A percentile compares a stretch with the other conserved stretches of the same genome.
phyloP scores from a whole-genome alignment of 2,888 invertebrate genomes.

The Trachelus tabidus region DNA sequence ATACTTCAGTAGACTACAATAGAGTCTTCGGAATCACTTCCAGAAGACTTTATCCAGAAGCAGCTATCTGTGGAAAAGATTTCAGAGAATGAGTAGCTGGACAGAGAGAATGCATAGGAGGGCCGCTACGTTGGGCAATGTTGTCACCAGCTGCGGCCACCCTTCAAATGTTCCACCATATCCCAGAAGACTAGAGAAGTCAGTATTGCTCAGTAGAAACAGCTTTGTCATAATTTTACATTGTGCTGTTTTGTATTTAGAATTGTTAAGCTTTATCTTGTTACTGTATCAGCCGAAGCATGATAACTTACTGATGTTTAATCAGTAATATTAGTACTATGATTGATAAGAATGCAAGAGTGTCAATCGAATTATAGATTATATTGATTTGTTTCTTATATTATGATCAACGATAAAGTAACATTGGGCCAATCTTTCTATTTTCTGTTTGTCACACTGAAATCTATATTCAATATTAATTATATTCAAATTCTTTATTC shows the following conservation, averaged over 20 bases:
- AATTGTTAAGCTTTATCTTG: background rate
- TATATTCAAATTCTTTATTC: background rate
- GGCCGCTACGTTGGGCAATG: constrained; percentile 90
- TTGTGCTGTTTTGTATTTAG: background rate
- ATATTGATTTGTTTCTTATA: background rate
- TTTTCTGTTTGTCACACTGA: background rate
- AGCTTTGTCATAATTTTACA: background rate
- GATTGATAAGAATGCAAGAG: background rate
- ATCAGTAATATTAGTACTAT: background rate
- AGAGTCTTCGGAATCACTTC: background rate
- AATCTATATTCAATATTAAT: background rate
- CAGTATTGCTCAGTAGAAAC: constrained; percentile 19
- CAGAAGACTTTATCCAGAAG: background rate
- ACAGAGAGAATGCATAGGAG: constrained; percentile 91
- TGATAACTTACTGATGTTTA: background rate
- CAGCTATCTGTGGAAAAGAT: background rate
- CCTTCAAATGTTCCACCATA: constrained; percentile 80
- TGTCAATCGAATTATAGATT: background rate
- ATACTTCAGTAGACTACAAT: background rate
- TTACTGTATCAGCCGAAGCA: background rate
- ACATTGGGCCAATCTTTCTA: background rate
- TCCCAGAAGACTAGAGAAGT: constrained; percentile 85
- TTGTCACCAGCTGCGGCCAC: constrained; percentile 92
- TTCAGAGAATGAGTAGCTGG: constrained; percentile 83
- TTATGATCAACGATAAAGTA: background rate